These are phyloP conservation scores for Eledone cirrhosa DNA, from an alignment of 2,888 invertebrate species.

Conservation along the genomic window DNA sequence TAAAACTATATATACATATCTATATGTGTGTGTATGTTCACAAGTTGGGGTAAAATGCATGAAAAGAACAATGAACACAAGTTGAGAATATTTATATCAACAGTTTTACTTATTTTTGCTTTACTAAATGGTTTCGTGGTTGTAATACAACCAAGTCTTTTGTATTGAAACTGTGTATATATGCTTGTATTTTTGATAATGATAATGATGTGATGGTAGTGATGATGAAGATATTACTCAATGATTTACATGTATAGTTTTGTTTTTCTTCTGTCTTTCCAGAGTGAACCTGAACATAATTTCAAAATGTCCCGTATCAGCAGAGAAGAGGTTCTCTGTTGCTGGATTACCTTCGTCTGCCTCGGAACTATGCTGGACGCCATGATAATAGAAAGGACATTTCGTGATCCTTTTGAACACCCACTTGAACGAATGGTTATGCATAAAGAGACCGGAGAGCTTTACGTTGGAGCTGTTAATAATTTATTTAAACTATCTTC, in stretches of 20 bases:
- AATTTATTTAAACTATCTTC: conserved; percentile 89
- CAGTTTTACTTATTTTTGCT: too few relatives aligned
- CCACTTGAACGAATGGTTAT: conserved; percentile 71
- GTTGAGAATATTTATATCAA: too few relatives aligned
- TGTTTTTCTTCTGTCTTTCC: not conserved
- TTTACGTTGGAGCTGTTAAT: conserved; percentile 91
- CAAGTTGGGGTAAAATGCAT: too few relatives aligned
- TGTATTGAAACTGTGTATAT: too few relatives aligned
- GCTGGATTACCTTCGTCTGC: not conserved
- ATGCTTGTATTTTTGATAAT: too few relatives aligned
- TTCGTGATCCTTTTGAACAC: conserved; percentile 18
- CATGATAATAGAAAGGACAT: conserved; percentile 1
- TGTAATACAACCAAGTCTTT: too few relatives aligned
- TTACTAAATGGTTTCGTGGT: too few relatives aligned
- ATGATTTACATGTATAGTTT: not conserved
- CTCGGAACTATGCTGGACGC: not conserved
- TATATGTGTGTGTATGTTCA: too few relatives aligned
- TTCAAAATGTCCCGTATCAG: not conserved
- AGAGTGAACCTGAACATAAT: not conserved
- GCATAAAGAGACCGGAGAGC: conserved; percentile 89
- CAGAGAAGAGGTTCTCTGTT: not conserved
- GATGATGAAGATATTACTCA: too few relatives aligned
- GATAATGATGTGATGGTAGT: too few relatives aligned
- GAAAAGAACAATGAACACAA: too few relatives aligned
- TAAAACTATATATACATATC: too few relatives aligned